phyloP scores from a whole-genome alignment of 2,113 vertebrate species.

The Cavia porcellus region DNA sequence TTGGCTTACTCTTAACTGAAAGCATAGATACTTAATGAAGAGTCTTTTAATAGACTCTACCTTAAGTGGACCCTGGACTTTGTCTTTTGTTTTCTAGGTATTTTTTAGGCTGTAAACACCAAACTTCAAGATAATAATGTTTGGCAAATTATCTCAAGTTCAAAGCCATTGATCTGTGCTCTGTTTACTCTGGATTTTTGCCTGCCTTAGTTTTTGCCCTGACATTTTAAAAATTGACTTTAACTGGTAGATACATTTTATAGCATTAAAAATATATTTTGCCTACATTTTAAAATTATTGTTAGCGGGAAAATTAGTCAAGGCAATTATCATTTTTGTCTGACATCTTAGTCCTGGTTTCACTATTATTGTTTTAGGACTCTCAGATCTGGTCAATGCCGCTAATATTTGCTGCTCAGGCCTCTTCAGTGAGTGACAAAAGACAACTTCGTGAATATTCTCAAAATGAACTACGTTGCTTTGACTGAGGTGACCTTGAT shows the following conservation, averaged over 20 bases:
- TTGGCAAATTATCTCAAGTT: not conserved
- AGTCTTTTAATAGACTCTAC: not conserved
- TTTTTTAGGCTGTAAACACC: not conserved
- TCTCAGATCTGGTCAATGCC: constrained; percentile 70
- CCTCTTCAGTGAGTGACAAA: constrained; percentile 22
- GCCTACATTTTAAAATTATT: constrained; percentile 34
- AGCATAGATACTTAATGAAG: constrained; percentile 11
- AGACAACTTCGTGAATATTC: not conserved
- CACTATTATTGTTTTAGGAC: constrained; percentile 61
- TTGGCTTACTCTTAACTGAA: not conserved
- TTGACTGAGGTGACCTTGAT: constrained; percentile 84
- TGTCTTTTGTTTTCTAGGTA: not conserved
- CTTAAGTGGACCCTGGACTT: not conserved
- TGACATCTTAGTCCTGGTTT: constrained; percentile 9
- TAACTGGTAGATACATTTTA: not conserved
- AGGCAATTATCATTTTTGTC: not conserved
- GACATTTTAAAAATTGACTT: not conserved
- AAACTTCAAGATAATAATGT: not conserved
- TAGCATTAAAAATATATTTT: constrained; percentile 34
- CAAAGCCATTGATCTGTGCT: not conserved
- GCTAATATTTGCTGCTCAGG: not conserved
- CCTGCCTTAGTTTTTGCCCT: not conserved
- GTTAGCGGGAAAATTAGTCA: not conserved
- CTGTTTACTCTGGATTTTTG: not conserved
- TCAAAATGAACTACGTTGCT: constrained; percentile 86